phyloP scores from a whole-genome alignment of 2,113 vertebrate genomes.

The Pteronura brasiliensis region DNA sequence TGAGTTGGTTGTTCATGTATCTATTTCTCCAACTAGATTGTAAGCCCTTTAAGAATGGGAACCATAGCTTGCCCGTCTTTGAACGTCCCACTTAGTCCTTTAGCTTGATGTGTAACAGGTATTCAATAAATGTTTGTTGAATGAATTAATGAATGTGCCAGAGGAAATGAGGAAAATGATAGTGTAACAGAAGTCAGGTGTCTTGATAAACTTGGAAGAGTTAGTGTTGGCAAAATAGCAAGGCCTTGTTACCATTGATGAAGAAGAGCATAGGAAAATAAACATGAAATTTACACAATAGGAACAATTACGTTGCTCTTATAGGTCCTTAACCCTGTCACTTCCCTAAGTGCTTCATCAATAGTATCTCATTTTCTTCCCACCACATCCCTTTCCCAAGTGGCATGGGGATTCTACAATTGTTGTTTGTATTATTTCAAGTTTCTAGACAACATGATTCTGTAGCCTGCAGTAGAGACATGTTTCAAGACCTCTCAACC shows the following conservation, averaged over 20 bases:
- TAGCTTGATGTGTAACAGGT: neutral
- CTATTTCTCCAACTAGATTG: neutral
- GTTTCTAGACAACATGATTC: constrained; percentile 14
- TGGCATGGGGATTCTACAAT: neutral
- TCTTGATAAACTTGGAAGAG: neutral
- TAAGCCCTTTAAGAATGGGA: neutral
- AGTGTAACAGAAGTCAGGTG: neutral
- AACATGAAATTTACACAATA: neutral
- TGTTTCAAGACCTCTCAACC: neutral
- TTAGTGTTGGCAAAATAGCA: neutral
- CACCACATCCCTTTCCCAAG: neutral
- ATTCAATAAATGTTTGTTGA: neutral
- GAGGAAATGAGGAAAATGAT: neutral
- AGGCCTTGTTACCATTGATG: neutral
- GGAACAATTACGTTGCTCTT: neutral
- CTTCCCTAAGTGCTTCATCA: neutral
- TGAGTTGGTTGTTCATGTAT: neutral
- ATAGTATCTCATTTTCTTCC: constrained; percentile 40
- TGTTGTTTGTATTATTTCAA: constrained; percentile 32
- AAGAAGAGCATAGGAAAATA: constrained; percentile 16
- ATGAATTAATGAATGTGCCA: neutral
- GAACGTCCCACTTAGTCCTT: neutral
- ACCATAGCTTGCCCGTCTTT: neutral
- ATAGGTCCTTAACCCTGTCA: neutral
- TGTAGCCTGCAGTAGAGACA: neutral